phyloP scores from a whole-genome alignment of 2,888 invertebrate genomes.

The Hyalella azteca region DNA sequence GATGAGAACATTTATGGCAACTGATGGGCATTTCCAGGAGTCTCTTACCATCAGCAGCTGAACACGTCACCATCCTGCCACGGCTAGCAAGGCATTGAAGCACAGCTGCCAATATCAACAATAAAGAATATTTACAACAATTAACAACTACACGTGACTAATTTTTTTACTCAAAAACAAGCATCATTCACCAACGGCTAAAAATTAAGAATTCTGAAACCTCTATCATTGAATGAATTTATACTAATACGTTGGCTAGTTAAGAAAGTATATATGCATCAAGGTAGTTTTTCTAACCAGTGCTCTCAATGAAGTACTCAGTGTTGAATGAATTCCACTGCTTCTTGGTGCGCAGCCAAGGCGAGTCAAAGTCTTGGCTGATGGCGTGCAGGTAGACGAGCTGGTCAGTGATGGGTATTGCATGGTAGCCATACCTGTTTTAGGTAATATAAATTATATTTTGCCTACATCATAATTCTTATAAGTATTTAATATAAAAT shows the following conservation, averaged over 20 bases:
- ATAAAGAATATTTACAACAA: no score
- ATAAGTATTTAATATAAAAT: no score
- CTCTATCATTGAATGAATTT: no score
- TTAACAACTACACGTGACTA: no score
- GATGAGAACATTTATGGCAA: slow-evolving; percentile 22
- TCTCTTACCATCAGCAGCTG: neutral
- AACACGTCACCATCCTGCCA: slow-evolving; percentile 14
- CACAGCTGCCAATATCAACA: neutral
- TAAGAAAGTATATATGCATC: neutral
- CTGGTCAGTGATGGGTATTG: slow-evolving; percentile 78
- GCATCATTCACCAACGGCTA: no score
- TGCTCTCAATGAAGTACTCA: slow-evolving; percentile 74
- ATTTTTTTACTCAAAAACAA: no score
- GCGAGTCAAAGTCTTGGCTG: slow-evolving; percentile 83
- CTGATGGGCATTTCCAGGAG: slow-evolving; percentile 20
- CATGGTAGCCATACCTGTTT: slow-evolving; percentile 73
- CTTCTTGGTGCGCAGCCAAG: slow-evolving; percentile 77
- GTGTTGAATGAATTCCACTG: slow-evolving; percentile 91
- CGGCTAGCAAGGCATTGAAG: slow-evolving; percentile 24
- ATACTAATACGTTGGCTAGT: neutral
- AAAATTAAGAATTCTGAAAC: no score
- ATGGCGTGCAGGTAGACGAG: slow-evolving; percentile 83
- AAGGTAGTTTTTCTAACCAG: neutral
- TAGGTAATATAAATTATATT: no score
- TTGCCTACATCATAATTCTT: no score